Base-by-base conservation (phyloP, 2,797 vertebrate genomes). In the Chiroxiphia lanceolata region DNA sequence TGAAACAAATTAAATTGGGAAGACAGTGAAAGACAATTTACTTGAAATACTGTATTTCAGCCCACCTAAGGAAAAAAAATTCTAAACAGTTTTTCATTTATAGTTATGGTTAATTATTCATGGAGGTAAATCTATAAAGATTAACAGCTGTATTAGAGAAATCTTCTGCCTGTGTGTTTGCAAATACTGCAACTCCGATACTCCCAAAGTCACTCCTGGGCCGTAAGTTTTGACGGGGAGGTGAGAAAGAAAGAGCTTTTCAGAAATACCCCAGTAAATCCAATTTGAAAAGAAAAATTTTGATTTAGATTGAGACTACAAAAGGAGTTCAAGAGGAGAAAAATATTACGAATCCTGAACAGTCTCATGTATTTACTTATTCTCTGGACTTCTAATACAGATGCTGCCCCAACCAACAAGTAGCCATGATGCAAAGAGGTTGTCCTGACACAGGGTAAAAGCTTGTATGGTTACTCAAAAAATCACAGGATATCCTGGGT, bases 101-200 rank as follows among this genome's bases (percentile, higher is more conserved):
- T 42, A 87, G 20, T 54, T 75, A 59, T 15, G 16, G 36, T 86
- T 91, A 91, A 88, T 94, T 93, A 96, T 87, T 93, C 86, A 93
- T 15, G 65, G 83, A 88, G 50, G 65, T 42, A 93, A 92, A 82
- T 47, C 75, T 60, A 77, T 59, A 63, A 93, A 85, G 61, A 50
- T 38, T 83, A 89, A 89, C 33, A 90, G 82, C 59, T 83, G 61
- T 48, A 90, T 36, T 50, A 87, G 21, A 87, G 53, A 70, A 53
- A 51, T 72, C 57, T 80, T 77, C 69, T 81, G 72, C 45, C 69
- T 42, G 27, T 59, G 34, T 42, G 23, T 54, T 68, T 80, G 64
- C 60, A 87, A 89, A 93, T 57, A 70, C 14, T 67, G 71, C 60
- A 51, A 42, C 22, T 74, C 64, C 27, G 40, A 56, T 13, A 23